phyloP scores from a whole-genome alignment of 2,888 invertebrate genomes.

The Mythimna vitellina region DNA sequence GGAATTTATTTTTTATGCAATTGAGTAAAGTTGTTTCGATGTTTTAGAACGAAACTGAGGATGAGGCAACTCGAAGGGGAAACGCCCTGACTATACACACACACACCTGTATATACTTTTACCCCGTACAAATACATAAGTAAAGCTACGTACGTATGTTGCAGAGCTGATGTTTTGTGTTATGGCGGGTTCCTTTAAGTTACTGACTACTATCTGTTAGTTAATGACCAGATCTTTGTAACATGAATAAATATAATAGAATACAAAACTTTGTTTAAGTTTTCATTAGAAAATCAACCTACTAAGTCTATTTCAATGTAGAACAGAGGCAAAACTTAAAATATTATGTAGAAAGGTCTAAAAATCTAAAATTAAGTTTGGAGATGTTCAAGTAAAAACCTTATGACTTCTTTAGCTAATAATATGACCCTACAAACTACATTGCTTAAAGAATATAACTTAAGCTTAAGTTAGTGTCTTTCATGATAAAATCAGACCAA shows the following conservation, averaged over 20 bases:
- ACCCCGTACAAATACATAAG: background rate
- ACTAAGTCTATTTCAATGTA: no score
- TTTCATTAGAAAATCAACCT: background rate
- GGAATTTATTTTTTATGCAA: background rate
- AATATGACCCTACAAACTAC: background rate
- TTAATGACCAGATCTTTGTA: background rate
- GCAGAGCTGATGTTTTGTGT: background rate
- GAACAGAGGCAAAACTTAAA: no score
- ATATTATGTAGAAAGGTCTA: no score
- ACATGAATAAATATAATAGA: background rate
- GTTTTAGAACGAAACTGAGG: conserved; percentile 7
- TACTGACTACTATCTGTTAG: background rate
- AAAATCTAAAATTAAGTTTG: no score
- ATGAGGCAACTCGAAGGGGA: conserved; percentile 1
- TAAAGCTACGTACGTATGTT: background rate
- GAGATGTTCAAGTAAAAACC: no score
- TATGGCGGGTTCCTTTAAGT: background rate
- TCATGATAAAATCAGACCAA: background rate
- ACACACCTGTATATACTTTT: background rate
- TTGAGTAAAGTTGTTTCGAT: background rate
- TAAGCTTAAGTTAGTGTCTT: no score
- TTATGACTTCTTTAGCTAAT: no score
- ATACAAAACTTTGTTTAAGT: background rate
- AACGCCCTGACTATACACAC: background rate
- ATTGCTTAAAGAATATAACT: background rate